Evolutionary conservation across 2,797 vertebrate species (phyloP), one percentile per base, ranked within the genome.

Genomic region (Cyprinella venusta): DNA sequence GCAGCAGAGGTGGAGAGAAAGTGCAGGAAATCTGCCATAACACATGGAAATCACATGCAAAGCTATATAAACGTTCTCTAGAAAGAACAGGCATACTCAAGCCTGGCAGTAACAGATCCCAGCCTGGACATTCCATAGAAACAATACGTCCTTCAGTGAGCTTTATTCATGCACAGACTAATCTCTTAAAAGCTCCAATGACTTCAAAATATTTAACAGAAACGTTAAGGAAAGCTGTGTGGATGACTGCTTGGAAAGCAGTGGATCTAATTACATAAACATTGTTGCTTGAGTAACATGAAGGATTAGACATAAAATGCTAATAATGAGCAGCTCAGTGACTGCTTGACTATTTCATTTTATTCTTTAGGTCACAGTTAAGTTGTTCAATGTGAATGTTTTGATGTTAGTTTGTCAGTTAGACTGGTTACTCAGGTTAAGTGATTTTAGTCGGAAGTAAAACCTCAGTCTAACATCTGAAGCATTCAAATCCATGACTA

Each of bases 1-100:
- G 74, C 65, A 68, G 33, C 8, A 71, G 7, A 63, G 71, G 40
- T 21, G 19, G 6, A 56, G 16, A 70, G 30, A 65, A 45, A 68
- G 26, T 52, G 50, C 80, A 77, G 84, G 85, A 89, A 84, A 85
- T 45, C 8, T 19, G 42, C 16, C 26, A 82, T 0, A 19, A 85
- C 85, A 83, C 48, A 86, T 85, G 88, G 68, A 88, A 88, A 89
- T 87, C 78, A 86, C 83, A 83, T 64, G 88, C 74, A 83, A 85
- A 88, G 30, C 81, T 82, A 77, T 70, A 56, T 72, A 84, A 82
- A 9, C 24, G 30, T 30, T 76, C 54, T 70, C 26, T 91, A 87
- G 48, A 79, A 78, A 88, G 86, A 50, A 72, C 40, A 86, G 54
- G 50, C 61, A 33, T 64, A 78, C 74, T 83, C 26, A 42, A 84